phyloP scores from a whole-genome alignment of 2,113 vertebrate genomes.

The Melanerpes formicivorus region DNA sequence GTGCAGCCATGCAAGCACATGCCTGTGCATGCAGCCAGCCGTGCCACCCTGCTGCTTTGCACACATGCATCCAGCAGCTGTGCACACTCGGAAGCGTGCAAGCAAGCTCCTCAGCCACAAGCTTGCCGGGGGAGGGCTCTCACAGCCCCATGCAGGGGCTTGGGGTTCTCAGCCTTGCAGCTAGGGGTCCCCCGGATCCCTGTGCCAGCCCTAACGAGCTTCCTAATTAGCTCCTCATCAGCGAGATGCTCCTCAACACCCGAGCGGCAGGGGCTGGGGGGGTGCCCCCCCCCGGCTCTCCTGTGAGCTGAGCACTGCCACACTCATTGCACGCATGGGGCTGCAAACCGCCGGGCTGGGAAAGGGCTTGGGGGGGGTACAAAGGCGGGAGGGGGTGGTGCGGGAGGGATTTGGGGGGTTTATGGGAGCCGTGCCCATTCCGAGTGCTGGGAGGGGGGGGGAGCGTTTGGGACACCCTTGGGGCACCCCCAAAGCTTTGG shows the following conservation, averaged over 20 bases:
- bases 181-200: neutral
- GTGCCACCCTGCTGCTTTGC: too few species aligned
- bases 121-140: too few species aligned
- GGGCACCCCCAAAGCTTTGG: neutral
- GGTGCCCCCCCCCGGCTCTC: accelerated
- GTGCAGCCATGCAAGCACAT: too few species aligned
- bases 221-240: neutral
- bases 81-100: neutral
- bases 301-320: neutral
- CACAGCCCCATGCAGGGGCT: neutral
- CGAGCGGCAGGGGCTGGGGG: neutral
- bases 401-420: too few species aligned
- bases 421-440: neutral
- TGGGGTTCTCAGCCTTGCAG: neutral
- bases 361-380: accelerated
- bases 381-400: too few species aligned
- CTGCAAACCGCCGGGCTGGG: neutral
- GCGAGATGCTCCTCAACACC: too few species aligned
- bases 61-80: too few species aligned
- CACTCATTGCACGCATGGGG: neutral
- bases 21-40: too few species aligned
- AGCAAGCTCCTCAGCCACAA: accelerated
- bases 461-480: neutral
- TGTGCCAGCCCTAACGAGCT: neutral
- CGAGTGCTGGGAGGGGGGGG: neutral